A percentile compares a stretch with the other conserved stretches of the same genome.
Conservation (phyloP, 2,888 invertebrate genomes). For the Punctoribates punctum region DNA sequence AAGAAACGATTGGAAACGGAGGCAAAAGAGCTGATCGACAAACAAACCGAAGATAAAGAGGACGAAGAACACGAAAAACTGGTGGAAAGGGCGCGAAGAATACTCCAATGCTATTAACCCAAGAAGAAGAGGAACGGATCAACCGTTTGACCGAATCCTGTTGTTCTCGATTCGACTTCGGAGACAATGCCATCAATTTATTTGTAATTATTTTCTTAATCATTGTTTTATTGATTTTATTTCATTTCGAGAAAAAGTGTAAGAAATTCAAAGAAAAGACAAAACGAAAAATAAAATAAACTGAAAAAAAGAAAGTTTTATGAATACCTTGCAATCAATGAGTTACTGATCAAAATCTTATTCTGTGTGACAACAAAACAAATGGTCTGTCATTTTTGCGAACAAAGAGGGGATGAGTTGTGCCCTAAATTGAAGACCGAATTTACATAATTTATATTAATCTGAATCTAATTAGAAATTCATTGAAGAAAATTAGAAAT, state of each 20-base stretch:
- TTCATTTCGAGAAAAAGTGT: background rate
- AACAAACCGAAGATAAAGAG: background rate
- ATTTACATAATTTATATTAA: background rate
- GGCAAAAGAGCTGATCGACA: background rate
- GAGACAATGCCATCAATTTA: background rate
- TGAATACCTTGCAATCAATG: background rate
- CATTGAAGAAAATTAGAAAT: background rate
- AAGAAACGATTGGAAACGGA: background rate
- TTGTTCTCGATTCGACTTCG: constrained; percentile 15
- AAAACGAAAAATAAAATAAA: background rate
- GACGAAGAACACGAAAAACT: background rate
- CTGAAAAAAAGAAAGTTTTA: background rate
- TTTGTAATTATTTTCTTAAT: background rate
- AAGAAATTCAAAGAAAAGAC: too few species aligned
- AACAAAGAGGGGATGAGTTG: background rate
- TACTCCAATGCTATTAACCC: background rate
- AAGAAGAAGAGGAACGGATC: background rate
- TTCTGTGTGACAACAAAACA: background rate
- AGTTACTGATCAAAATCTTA: background rate
- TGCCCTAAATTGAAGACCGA: background rate
- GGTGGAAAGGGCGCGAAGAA: background rate
- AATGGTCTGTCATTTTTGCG: background rate
- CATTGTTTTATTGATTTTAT: background rate
- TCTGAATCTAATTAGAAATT: background rate
- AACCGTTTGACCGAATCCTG: background rate